A percentile compares a stretch with the other conserved stretches of the same genome.
phyloP scores from a whole-genome alignment of 2,888 invertebrate genomes.

The Caenorhabditis panamensis region DNA sequence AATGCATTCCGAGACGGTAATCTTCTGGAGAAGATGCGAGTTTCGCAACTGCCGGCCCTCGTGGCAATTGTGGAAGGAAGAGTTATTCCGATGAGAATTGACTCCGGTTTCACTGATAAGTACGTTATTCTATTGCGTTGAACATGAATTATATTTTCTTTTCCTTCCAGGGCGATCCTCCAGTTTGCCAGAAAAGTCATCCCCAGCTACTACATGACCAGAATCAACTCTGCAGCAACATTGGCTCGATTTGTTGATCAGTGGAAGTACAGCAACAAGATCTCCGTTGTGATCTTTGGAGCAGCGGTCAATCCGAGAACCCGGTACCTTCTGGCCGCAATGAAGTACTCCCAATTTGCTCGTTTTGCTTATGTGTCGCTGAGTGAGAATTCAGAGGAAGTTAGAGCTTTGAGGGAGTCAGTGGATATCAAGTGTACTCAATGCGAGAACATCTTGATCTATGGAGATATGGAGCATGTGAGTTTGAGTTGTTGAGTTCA shows the following conservation, averaged over 20 bases:
- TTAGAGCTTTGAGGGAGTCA: slow-evolving; percentile 67
- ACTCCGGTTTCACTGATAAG: slow-evolving; percentile 72
- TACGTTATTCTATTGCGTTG: slow-evolving; percentile 31
- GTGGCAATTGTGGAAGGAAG: slow-evolving; percentile 82
- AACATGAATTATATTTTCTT: background rate
- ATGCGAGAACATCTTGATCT: slow-evolving; percentile 82
- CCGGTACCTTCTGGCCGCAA: slow-evolving; percentile 78
- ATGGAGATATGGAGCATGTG: slow-evolving; percentile 82
- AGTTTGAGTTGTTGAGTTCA: background rate
- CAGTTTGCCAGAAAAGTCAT: slow-evolving; percentile 81
- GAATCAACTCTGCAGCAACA: slow-evolving; percentile 65
- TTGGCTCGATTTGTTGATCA: slow-evolving; percentile 76
- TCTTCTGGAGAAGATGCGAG: slow-evolving; percentile 81
- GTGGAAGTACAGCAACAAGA: slow-evolving; percentile 76
- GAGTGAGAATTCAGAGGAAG: slow-evolving; percentile 34
- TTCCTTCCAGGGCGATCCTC: slow-evolving; percentile 73
- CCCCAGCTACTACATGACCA: slow-evolving; percentile 78
- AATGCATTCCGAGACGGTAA: slow-evolving; percentile 82
- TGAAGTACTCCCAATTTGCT: slow-evolving; percentile 76
- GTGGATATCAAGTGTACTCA: slow-evolving; percentile 74
- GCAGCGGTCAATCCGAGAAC: slow-evolving; percentile 72
- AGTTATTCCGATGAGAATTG: slow-evolving; percentile 79
- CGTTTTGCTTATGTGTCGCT: slow-evolving; percentile 77
- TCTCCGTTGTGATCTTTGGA: slow-evolving; percentile 77
- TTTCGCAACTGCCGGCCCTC: slow-evolving; percentile 82